Percentiles rank a stretch among this genome's conserved stretches.
These are phyloP conservation scores for Achroia grisella DNA, from an alignment of 1,140 invertebrate species.

Conservation along the genomic window DNA sequence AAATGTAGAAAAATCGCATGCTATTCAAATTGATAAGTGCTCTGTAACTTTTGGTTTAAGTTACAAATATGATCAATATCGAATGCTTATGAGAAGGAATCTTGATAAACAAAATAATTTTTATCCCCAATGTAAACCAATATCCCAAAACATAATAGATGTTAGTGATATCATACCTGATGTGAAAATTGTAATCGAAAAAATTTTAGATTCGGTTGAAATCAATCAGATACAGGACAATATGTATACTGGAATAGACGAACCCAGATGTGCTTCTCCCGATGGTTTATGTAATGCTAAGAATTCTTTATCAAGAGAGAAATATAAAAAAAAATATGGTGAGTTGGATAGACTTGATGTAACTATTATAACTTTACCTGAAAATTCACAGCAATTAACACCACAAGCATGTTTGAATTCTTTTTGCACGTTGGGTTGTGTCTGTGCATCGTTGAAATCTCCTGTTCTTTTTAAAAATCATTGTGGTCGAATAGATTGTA, in stretches of 20 bases:
- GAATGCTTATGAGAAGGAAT: constrained; percentile 44
- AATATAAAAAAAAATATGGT: constrained; percentile 40
- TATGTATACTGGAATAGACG: constrained; percentile 32
- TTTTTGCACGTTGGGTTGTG: constrained; percentile 50
- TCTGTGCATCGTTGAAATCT: constrained; percentile 48
- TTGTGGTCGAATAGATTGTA: constrained; percentile 49
- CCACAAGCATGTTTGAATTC: constrained; percentile 28
- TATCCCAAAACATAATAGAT: background rate
- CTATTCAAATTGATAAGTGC: constrained; percentile 18
- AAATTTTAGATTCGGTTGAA: constrained; percentile 48
- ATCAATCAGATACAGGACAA: constrained; percentile 46
- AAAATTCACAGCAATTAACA: constrained; percentile 10
- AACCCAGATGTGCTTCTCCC: constrained; percentile 13
- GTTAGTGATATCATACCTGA: no score
- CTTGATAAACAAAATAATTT: constrained; percentile 4
- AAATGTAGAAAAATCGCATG: constrained; percentile 20
- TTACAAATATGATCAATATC: constrained; percentile 47
- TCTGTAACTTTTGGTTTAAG: constrained; percentile 42
- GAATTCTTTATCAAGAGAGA: constrained; percentile 23
- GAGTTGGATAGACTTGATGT: constrained; percentile 57
- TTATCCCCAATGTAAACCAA: no score
- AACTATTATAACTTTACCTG: constrained; percentile 47
- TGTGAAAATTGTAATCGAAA: no score
- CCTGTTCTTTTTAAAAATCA: constrained; percentile 42
- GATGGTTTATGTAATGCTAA: constrained; percentile 7